Evolutionary conservation across 2,797 vertebrate species (phyloP).

Genomic region (Neostethus bicornis): DNA sequence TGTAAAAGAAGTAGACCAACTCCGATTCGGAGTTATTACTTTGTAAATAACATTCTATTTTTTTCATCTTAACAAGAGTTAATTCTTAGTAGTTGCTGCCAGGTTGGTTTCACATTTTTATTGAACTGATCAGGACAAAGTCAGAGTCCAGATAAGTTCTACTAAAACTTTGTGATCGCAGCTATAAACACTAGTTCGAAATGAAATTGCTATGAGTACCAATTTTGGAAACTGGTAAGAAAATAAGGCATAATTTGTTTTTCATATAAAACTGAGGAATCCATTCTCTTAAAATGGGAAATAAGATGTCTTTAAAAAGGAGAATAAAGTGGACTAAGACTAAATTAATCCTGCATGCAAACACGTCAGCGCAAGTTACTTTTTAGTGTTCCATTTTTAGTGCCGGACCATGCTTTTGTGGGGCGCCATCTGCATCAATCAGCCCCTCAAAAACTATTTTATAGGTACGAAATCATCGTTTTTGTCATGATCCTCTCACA

Average conservation of each 20-base stretch:
- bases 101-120: slow-evolving; percentile 32
- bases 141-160: slow-evolving; percentile 63
- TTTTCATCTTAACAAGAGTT: slow-evolving; percentile 43
- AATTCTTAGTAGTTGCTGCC: slow-evolving; percentile 45
- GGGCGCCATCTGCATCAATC: too few species aligned
- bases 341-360: slow-evolving; percentile 8
- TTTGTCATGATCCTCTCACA: too few species aligned
- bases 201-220: slow-evolving; percentile 50
- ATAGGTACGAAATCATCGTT: too few species aligned
- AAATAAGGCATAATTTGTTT: slow-evolving; percentile 61
- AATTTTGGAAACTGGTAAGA: slow-evolving; percentile 62
- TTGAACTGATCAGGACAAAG: slow-evolving; percentile 52
- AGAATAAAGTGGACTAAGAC: slow-evolving; percentile 11
- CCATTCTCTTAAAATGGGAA: slow-evolving; percentile 55
- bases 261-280: slow-evolving; percentile 57
- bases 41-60: slow-evolving; percentile 34
- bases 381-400: too few species aligned
- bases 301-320: slow-evolving; percentile 56
- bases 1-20: slow-evolving; percentile 54
- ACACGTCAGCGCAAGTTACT: slow-evolving; percentile 8
- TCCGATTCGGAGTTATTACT: slow-evolving; percentile 38
- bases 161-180: slow-evolving; percentile 60
- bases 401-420: too few species aligned
- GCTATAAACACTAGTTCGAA: slow-evolving; percentile 64
- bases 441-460: too few species aligned